Conservation (phyloP, 2,888 invertebrate genomes). For the Troides oblongomaculatus region DNA sequence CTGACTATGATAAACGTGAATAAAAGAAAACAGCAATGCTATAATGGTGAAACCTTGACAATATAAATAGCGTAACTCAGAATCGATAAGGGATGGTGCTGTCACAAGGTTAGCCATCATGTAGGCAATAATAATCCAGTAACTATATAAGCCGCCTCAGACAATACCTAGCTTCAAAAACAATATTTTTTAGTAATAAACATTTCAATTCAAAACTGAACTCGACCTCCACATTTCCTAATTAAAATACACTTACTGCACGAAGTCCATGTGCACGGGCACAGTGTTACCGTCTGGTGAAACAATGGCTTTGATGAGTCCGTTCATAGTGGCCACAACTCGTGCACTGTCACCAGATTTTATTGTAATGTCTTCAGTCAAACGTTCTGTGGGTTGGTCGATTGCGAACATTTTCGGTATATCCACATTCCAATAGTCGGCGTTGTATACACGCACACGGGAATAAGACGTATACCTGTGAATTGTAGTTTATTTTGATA, state of each 20-base stretch:
- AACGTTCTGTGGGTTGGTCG: conserved; percentile 54
- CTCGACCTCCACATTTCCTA: no score
- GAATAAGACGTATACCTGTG: conserved; percentile 75
- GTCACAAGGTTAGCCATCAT: no score
- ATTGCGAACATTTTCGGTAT: conserved; percentile 70
- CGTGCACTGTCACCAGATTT: conserved; percentile 58
- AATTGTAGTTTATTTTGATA: neutral
- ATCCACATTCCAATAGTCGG: conserved; percentile 66
- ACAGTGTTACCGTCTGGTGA: conserved; percentile 52
- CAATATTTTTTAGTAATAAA: no score
- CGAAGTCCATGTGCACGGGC: conserved; percentile 88
- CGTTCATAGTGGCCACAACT: conserved; percentile 83
- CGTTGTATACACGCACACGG: conserved; percentile 77
- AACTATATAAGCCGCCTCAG: no score
- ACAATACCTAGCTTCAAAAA: no score
- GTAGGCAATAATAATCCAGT: no score
- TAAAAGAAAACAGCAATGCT: no score
- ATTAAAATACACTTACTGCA: conserved; percentile 78
- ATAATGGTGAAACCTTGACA: no score
- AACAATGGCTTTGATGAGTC: conserved; percentile 86
- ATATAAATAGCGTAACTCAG: no score
- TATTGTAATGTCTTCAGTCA: conserved; percentile 58
- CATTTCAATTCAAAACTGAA: no score
- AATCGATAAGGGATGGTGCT: no score
- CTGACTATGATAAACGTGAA: no score